phyloP scores from a whole-genome alignment of 1,140 invertebrate genomes.

The Eriocheir sinensis region DNA sequence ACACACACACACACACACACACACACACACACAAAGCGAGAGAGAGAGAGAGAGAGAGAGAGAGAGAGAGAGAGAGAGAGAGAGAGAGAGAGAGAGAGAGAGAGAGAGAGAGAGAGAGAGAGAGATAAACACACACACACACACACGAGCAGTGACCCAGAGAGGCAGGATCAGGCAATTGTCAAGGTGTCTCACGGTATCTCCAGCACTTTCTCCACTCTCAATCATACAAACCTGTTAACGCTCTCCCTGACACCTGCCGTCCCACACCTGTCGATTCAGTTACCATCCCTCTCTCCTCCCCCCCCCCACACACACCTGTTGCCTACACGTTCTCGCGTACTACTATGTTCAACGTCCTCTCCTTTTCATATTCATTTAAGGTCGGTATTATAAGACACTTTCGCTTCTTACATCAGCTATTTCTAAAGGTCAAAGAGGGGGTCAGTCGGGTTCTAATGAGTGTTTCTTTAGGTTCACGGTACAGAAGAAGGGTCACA shows the following conservation, averaged over 20 bases:
- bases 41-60: background rate
- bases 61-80: conserved; percentile 15
- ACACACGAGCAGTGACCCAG: too few relatives aligned
- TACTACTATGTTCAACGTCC: too few relatives aligned
- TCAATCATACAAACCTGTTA: background rate
- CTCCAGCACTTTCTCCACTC: background rate
- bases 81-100: conserved; percentile 46
- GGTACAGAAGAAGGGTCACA: too few relatives aligned
- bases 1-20: conserved; percentile 49
- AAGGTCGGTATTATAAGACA: too few relatives aligned
- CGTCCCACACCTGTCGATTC: background rate
- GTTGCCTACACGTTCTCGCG: too few relatives aligned
- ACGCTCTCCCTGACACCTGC: background rate
- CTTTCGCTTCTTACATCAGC: too few relatives aligned
- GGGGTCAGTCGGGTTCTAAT: too few relatives aligned
- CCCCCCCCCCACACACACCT: background rate
- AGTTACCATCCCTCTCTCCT: too few relatives aligned
- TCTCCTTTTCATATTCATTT: too few relatives aligned
- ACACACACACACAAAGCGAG: background rate
- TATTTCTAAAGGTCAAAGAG: too few relatives aligned
- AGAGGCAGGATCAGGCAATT: background rate
- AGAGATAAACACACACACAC: background rate
- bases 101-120: conserved; percentile 13
- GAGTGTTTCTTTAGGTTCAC: too few relatives aligned
- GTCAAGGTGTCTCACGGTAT: background rate